Evolutionary conservation across 2,888 invertebrate species (phyloP).

Genomic region (Adela reaumurella): DNA sequence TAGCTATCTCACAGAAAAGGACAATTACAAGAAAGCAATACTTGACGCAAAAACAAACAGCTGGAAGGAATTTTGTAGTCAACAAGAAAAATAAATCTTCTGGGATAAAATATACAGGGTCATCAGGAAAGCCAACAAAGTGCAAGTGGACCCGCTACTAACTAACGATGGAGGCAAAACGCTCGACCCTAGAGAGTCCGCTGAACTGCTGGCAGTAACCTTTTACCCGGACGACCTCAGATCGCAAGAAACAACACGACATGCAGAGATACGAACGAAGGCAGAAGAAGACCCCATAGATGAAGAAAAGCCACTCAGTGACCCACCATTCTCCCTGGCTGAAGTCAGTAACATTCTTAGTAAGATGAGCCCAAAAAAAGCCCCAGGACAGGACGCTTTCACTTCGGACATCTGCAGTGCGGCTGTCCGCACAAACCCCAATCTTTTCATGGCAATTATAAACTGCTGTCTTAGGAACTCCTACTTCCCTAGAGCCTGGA

Average conservation of each 20-base stretch:
- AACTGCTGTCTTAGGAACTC: conserved; percentile 6
- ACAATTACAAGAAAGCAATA: conserved; percentile 5
- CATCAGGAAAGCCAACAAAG: conserved; percentile 1
- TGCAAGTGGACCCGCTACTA: conserved; percentile 1
- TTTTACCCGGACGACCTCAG: neutral
- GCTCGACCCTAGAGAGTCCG: neutral
- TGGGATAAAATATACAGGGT: conserved; percentile 10
- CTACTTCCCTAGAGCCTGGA: conserved; percentile 9
- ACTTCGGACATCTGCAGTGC: conserved; percentile 6
- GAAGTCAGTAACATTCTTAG: conserved; percentile 1
- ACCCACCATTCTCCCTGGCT: conserved; percentile 4
- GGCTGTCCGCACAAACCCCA: neutral
- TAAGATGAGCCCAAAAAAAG: conserved; percentile 5
- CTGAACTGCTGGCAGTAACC: neutral
- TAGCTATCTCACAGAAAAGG: conserved; percentile 2
- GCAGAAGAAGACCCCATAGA: neutral
- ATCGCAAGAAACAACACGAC: neutral
- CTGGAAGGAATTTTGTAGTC: conserved; percentile 9
- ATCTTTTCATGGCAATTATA: conserved; percentile 2
- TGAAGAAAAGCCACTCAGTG: neutral
- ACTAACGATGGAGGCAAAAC: neutral
- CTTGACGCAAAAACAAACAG: conserved; percentile 5
- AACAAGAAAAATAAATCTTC: conserved; percentile 7
- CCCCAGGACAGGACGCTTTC: conserved; percentile 5
- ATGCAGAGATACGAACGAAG: neutral